A percentile compares a stretch with the other conserved stretches of the same genome.
These are phyloP conservation scores for Ceratothoa steindachneri DNA, from an alignment of 2,888 invertebrate species.

Conservation along the genomic window DNA sequence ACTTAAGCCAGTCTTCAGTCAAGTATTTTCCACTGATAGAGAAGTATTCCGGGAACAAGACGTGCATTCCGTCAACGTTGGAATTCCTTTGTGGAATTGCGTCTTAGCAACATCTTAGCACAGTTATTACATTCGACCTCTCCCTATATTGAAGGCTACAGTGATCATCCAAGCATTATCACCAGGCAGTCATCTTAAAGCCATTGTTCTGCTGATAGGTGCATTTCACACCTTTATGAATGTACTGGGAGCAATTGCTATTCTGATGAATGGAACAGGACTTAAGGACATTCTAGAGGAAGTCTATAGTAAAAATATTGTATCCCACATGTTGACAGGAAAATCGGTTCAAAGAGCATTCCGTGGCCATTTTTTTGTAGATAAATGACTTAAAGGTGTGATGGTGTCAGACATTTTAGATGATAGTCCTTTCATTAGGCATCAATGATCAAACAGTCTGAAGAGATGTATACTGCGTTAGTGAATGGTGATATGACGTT, in stretches of 20 bases:
- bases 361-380: conserved; percentile 14
- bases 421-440: neutral
- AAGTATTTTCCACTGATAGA: conserved; percentile 39
- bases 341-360: conserved; percentile 27
- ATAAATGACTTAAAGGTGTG: neutral
- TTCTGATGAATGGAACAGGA: conserved; percentile 28
- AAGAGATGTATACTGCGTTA: neutral
- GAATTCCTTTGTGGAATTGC: conserved; percentile 21
- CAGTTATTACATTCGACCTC: conserved; percentile 26
- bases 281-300: conserved; percentile 18
- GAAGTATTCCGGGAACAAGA: conserved; percentile 30
- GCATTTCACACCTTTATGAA: conserved; percentile 32
- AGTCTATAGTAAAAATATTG: conserved; percentile 23
- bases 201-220: conserved; percentile 23
- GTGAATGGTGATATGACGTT: too few species aligned
- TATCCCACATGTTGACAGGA: conserved; percentile 27
- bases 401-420: neutral
- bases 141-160: conserved; percentile 22
- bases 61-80: conserved; percentile 39
- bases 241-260: conserved; percentile 27
- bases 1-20: conserved; percentile 37
- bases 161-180: conserved; percentile 1
- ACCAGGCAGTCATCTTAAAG: conserved; percentile 11
- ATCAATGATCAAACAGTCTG: conserved; percentile 14
- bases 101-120: conserved; percentile 8